A percentile compares a stretch with the other conserved stretches of the same genome.
phyloP scores from a whole-genome alignment of 2,113 vertebrate genomes.

The Athene noctua region DNA sequence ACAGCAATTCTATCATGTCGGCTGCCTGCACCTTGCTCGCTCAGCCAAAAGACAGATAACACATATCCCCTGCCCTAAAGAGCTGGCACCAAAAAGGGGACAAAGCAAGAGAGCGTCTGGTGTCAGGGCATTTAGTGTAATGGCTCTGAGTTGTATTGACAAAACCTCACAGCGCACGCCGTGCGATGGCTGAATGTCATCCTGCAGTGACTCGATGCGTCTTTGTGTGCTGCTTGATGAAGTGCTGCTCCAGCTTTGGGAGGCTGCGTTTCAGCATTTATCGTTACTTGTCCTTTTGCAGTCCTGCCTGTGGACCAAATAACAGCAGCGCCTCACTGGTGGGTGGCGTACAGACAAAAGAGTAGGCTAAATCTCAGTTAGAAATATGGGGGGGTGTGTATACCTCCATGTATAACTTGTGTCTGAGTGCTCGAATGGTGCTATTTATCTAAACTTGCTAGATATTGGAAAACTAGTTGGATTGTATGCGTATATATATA shows the following conservation, averaged over 20 bases:
- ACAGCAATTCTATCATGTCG: not conserved
- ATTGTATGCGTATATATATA: not conserved
- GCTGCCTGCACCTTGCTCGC: not conserved
- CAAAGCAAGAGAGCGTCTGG: not conserved
- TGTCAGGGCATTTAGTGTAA: not conserved
- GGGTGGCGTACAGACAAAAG: not conserved
- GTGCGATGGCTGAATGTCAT: not conserved
- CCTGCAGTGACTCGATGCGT: not conserved
- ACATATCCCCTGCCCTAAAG: not conserved
- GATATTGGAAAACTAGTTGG: not conserved
- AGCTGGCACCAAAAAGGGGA: not conserved
- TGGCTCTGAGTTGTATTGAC: not conserved
- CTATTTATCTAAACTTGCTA: not conserved
- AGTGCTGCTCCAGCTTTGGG: not conserved
- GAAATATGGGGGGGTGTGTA: rapidly evolving
- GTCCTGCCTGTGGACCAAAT: not conserved
- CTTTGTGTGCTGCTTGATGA: not conserved
- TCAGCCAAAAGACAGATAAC: not conserved
- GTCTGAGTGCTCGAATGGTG: not conserved
- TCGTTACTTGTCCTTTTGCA: not conserved
- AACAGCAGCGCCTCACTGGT: rapidly evolving
- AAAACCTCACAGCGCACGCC: not conserved
- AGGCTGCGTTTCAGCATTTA: rapidly evolving
- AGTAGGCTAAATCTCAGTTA: not conserved
- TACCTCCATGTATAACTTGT: rapidly evolving